Evolutionary conservation across 30 jellyfish, hydroid and myxozoan genomes (phyloP).

Genomic region (Nemopilema nomurai): DNA sequence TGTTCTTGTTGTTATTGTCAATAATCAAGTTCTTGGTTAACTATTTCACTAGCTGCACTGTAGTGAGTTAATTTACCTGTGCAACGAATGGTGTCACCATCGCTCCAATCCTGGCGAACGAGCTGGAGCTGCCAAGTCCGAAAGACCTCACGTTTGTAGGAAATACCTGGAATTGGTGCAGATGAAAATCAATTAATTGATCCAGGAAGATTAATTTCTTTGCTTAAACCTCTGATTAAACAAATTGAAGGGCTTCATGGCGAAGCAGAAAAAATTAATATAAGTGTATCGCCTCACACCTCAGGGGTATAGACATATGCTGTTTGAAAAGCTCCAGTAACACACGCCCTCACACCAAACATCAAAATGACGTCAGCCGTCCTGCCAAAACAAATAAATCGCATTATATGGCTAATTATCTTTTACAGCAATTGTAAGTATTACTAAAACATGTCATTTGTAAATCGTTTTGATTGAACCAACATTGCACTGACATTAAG

Average conservation of each 20-base stretch:
- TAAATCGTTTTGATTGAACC: too few relatives aligned
- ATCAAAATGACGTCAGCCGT: constrained; percentile 67
- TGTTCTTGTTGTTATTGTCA: too few relatives aligned
- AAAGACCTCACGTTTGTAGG: constrained; percentile 90
- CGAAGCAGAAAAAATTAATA: too few relatives aligned
- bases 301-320: constrained; percentile 98
- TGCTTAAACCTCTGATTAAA: too few relatives aligned
- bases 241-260: too few relatives aligned
- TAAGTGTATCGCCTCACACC: constrained; percentile 72
- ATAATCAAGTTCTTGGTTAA: too few relatives aligned
- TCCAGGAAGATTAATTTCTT: too few relatives aligned
- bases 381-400: constrained; percentile 40
- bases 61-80: constrained; percentile 55
- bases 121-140: constrained; percentile 86
- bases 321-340: constrained; percentile 86
- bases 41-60: too few relatives aligned
- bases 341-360: constrained; percentile 87
- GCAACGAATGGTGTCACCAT: constrained; percentile 94
- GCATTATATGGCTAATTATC: neutral
- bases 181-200: too few relatives aligned
- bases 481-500: too few relatives aligned
- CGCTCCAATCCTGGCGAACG: constrained; percentile 85
- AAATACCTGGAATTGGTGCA: constrained; percentile 58
- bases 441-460: neutral
- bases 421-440: neutral